Base-by-base conservation (phyloP, 2,888 invertebrate species). In the Cryptocephalus primarius region DNA sequence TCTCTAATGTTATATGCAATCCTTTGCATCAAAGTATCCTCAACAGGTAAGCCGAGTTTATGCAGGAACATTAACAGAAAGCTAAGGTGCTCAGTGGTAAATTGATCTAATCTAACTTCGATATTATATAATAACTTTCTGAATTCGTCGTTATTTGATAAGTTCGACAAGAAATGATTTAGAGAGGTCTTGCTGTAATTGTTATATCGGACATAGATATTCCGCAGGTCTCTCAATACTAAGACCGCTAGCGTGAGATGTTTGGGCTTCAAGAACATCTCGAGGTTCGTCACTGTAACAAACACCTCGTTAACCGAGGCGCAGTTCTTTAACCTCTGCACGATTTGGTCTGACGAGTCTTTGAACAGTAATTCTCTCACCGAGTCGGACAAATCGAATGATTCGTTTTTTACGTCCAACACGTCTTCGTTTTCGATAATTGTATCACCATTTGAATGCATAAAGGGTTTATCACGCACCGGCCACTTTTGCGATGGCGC, bases 41-140 rank as follows among this genome's bases (percentile, higher is more conserved):
- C 58, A 34, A 67, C 56, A 8, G 61, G 52, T 8, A 75, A 52
- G 4, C 71, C 73, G 53, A 77, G 64, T 60, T 73, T 73, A 39
- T 66, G 68, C 41, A 77, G 60, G 53, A 75, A 74, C 12, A 74
- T 60, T 31, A 74, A 62, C 44, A 68, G 62, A 49, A 69, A 71
- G 50, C 73, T 71, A 33, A 72, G 54, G 33, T 69, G 68, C 33
- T 71, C 61, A 1, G 61, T 40, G 51, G 69, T 62, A 59, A 75
- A 69, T 4, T 60, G 33, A 8, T 55, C 22, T 31, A 67, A 50
- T 12, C 65, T 60, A 4, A 60, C 39, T 8, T 60, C 56, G 10
- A 75, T 57, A 4, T 9, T 39, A 32, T 46, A 45, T 12, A 69
- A 44, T 38, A 71, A 50, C 39, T 52, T 49, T 36, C 54, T 48